These are phyloP conservation scores for Perognathus longimembris DNA, from an alignment of 2,113 vertebrate species.

Conservation along the genomic window DNA sequence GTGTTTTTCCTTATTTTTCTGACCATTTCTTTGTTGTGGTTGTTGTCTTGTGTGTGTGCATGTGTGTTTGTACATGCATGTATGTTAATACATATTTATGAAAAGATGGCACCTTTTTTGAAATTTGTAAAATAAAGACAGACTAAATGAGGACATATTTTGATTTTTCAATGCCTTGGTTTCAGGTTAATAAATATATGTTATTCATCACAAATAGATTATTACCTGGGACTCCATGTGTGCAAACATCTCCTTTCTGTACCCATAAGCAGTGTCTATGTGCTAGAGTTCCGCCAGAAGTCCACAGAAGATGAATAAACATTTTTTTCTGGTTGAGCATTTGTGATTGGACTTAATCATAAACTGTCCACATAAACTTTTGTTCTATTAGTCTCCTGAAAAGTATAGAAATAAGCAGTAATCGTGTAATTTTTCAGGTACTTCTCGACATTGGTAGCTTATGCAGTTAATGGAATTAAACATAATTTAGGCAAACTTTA, in stretches of 20 bases:
- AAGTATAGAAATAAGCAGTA: conserved; percentile 46
- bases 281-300: not conserved
- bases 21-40: not conserved
- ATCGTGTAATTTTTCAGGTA: conserved; percentile 27
- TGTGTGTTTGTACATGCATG: not conserved
- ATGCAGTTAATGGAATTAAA: conserved; percentile 55
- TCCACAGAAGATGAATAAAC: not conserved
- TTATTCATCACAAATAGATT: not conserved
- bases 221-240: not conserved
- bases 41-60: not conserved
- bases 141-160: conserved; percentile 46
- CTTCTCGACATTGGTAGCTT: not conserved
- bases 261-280: not conserved
- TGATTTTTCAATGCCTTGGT: conserved; percentile 52
- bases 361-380: not conserved
- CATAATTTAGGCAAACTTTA: conserved; percentile 32
- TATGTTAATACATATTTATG: conserved; percentile 16
- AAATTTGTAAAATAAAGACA: conserved; percentile 65
- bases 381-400: not conserved
- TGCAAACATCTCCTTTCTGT: conserved; percentile 1
- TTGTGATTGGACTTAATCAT: not conserved
- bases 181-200: conserved; percentile 58
- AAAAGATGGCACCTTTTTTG: conserved; percentile 60
- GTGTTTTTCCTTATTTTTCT: not conserved
- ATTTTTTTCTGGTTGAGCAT: not conserved